Evolutionary conservation across 1,140 invertebrate species (phyloP).

Genomic region (Dermatophagoides farinae): DNA sequence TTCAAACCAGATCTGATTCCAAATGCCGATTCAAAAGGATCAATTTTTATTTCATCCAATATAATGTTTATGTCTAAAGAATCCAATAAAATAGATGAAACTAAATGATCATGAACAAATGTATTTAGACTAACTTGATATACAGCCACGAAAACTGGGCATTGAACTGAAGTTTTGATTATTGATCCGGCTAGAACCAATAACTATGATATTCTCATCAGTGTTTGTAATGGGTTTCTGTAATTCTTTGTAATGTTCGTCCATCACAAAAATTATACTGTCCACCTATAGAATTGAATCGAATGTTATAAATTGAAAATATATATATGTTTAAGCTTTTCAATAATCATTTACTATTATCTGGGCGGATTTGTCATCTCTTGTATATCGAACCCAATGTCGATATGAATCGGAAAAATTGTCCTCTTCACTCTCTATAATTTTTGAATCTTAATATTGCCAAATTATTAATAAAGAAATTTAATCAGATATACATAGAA

Average conservation of each 20-base stretch:
- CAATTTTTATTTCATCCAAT: conserved; percentile 18
- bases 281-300: conserved; percentile 1
- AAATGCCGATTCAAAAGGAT: conserved; percentile 21
- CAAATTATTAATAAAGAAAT: not conserved
- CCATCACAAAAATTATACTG: not conserved
- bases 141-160: conserved; percentile 63
- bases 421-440: conserved; percentile 12
- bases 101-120: not conserved
- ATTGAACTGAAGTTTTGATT: conserved; percentile 54
- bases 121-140: conserved; percentile 42
- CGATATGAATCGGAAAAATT: conserved; percentile 38
- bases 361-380: conserved; percentile 44
- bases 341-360: conserved; percentile 18
- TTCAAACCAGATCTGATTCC: conserved; percentile 20
- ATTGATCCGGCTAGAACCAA: conserved; percentile 61
- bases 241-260: not conserved
- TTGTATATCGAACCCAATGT: conserved; percentile 62
- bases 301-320: not conserved
- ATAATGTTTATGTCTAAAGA: conserved; percentile 21
- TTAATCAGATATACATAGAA: not conserved
- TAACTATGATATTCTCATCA: conserved; percentile 39
- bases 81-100: not conserved
- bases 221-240: not conserved
- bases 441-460: conserved; percentile 16
- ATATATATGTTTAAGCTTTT: not conserved